phyloP scores from a whole-genome alignment of 2,888 invertebrate species.

The Polymixis flavicincta region DNA sequence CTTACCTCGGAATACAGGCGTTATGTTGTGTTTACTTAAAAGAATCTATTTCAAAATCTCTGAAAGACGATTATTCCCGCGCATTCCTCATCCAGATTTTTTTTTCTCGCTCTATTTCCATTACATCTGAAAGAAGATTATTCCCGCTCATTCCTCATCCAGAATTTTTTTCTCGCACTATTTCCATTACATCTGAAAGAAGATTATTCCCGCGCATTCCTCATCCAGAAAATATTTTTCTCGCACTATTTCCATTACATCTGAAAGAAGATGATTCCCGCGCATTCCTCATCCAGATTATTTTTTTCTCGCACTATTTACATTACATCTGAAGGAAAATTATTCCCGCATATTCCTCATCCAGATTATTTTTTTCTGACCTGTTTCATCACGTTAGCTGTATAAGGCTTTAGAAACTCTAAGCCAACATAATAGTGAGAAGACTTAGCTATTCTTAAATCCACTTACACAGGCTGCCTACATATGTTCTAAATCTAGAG shows the following conservation, averaged over 20 bases:
- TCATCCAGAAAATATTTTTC: too few relatives aligned
- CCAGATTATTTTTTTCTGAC: neutral
- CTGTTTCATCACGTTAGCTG: neutral
- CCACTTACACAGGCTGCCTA: slow-evolving; percentile 35
- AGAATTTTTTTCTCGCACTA: too few relatives aligned
- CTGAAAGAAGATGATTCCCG: too few relatives aligned
- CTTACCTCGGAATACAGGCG: neutral
- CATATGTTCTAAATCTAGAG: slow-evolving; percentile 46
- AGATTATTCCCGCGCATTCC: neutral
- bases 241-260: neutral
- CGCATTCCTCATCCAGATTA: too few relatives aligned
- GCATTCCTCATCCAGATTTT: too few relatives aligned
- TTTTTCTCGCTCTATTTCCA: too few relatives aligned
- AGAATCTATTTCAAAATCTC: neutral
- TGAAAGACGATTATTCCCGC: too few relatives aligned
- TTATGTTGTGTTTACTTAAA: neutral
- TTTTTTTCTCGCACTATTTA: too few relatives aligned
- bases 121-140: neutral
- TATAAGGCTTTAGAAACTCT: slow-evolving; percentile 14
- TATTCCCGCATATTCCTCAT: neutral
- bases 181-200: neutral
- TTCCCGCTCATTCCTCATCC: neutral
- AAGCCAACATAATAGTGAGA: slow-evolving; percentile 6
- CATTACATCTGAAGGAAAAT: neutral
- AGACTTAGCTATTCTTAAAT: slow-evolving; percentile 47